These are phyloP conservation scores for Automeris io DNA, from an alignment of 2,888 invertebrate species.

Conservation along the genomic window DNA sequence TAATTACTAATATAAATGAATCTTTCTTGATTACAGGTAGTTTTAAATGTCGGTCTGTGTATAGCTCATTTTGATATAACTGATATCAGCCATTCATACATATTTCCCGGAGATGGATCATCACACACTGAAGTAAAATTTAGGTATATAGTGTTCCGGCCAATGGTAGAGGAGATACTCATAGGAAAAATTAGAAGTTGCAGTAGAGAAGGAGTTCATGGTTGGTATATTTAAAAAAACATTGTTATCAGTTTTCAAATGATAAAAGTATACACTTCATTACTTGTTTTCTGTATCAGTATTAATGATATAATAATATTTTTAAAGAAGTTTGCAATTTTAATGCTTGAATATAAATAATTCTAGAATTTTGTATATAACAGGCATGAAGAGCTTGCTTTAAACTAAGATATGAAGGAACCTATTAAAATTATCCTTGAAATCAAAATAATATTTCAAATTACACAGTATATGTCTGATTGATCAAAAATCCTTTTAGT, in stretches of 20 bases:
- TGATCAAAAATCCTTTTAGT: too few species aligned
- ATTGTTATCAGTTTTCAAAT: not conserved
- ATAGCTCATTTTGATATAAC: conserved; percentile 95
- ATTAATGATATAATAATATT: too few species aligned
- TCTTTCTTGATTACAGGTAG: conserved; percentile 80
- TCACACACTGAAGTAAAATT: conserved; percentile 96
- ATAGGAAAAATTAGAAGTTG: conserved; percentile 95
- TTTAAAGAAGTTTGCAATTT: too few species aligned
- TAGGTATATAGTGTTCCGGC: conserved; percentile 96
- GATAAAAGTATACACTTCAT: too few species aligned
- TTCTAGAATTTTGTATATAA: too few species aligned
- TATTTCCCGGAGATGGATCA: conserved; percentile 96
- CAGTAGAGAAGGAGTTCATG: conserved; percentile 93
- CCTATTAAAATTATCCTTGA: too few species aligned
- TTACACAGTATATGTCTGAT: too few species aligned
- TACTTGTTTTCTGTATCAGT: too few species aligned
- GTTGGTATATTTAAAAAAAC: conserved; percentile 71
- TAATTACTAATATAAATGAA: not conserved
- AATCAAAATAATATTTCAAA: too few species aligned
- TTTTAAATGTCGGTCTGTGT: conserved; percentile 95
- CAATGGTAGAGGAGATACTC: conserved; percentile 94
- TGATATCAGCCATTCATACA: conserved; percentile 91
- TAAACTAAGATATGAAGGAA: too few species aligned
- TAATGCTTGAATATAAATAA: too few species aligned
- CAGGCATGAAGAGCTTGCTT: too few species aligned